Conservation (phyloP, 2,888 invertebrate species). For the Meloe dianella region DNA sequence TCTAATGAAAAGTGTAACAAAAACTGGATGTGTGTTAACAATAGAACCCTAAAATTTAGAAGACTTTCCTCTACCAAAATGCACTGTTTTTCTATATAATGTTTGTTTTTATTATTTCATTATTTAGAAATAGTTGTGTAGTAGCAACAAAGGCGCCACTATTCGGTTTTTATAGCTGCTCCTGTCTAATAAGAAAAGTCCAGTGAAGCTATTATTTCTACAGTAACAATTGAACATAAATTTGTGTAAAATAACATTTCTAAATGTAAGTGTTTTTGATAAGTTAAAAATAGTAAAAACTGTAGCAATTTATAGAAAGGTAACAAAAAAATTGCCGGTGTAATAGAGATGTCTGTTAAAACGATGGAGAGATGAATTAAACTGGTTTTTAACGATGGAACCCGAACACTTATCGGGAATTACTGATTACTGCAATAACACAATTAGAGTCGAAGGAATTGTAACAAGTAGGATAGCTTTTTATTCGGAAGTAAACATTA, state of each 20-base stretch:
- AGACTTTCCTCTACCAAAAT: not conserved
- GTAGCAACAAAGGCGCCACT: not conserved
- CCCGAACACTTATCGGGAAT: too few species aligned
- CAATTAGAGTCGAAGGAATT: too few species aligned
- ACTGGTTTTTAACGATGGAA: too few species aligned
- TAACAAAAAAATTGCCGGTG: too few species aligned
- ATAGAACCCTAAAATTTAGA: not conserved
- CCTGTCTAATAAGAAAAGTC: not conserved
- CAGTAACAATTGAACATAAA: not conserved
- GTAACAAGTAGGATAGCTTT: too few species aligned
- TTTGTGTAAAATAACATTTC: not conserved
- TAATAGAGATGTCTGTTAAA: too few species aligned
- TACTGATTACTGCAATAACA: too few species aligned
- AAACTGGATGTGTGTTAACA: not conserved
- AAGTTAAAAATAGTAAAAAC: too few species aligned
- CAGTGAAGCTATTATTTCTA: not conserved
- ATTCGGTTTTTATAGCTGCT: not conserved
- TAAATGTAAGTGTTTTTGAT: too few species aligned
- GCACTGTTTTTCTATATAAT: not conserved
- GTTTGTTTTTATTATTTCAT: conserved; percentile 1
- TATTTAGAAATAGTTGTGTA: not conserved
- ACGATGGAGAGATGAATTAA: too few species aligned
- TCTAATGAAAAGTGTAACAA: not conserved
- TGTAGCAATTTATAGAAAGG: too few species aligned
- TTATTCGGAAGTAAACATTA: too few species aligned